Conservation (phyloP, 1,140 invertebrate genomes). For the Argopecten irradians region DNA sequence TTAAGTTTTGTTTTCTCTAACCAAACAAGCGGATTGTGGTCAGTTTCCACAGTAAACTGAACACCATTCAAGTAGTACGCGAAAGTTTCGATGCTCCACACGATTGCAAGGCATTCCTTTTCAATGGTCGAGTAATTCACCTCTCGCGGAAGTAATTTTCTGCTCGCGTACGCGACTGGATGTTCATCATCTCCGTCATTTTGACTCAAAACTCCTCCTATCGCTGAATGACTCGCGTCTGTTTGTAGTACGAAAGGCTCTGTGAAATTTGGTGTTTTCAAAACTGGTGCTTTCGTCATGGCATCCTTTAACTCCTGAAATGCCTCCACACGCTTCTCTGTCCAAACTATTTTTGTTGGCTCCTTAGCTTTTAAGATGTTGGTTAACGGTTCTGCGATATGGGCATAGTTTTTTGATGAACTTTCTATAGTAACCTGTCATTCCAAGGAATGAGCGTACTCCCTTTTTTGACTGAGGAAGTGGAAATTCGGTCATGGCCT, state of each 20-base stretch:
- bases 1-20: conserved; percentile 32
- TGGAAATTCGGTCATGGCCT: conserved; percentile 32
- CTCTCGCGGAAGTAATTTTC: too few relatives aligned
- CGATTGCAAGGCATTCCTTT: conserved; percentile 42
- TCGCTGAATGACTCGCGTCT: conserved; percentile 27
- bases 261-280: conserved; percentile 27
- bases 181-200: background rate
- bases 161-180: too few relatives aligned
- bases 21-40: conserved; percentile 41
- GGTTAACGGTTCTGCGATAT: conserved; percentile 28
- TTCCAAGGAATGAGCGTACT: conserved; percentile 33
- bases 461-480: background rate
- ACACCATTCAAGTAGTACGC: conserved; percentile 34
- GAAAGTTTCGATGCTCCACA: conserved; percentile 38
- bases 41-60: conserved; percentile 48
- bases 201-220: conserved; percentile 32
- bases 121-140: conserved; percentile 42
- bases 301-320: conserved; percentile 27
- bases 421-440: conserved; percentile 29
- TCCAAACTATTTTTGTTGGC: conserved; percentile 30
- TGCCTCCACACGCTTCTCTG: background rate
- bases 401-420: background rate
- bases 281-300: conserved; percentile 34
- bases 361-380: background rate
- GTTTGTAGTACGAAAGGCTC: conserved; percentile 35